Evolutionary conservation across 2,797 vertebrate genomes (phyloP).

Genomic region (Ciconia nigra): DNA sequence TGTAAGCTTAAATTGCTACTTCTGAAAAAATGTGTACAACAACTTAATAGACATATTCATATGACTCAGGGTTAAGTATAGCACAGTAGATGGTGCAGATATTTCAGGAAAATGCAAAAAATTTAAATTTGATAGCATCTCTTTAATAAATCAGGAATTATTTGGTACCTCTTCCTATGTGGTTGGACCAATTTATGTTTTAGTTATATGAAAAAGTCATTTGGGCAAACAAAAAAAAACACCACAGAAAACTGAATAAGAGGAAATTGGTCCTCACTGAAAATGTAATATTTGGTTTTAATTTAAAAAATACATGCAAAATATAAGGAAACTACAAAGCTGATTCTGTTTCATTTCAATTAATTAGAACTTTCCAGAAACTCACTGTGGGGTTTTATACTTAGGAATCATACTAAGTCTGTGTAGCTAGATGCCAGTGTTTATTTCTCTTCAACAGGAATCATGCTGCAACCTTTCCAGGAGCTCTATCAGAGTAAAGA

Average conservation of each 20-base stretch:
- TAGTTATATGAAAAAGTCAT: background rate
- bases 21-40: background rate
- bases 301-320: background rate
- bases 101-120: background rate
- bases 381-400: background rate
- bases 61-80: background rate
- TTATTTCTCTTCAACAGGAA: background rate
- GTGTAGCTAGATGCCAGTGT: background rate
- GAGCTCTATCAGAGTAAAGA: background rate
- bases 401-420: background rate
- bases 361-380: background rate
- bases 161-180: background rate
- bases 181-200: background rate
- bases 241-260: background rate
- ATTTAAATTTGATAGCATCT: background rate
- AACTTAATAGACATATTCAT: accelerated
- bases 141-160: background rate
- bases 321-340: background rate
- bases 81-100: background rate
- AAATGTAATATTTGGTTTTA: background rate
- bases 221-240: background rate
- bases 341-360: background rate
- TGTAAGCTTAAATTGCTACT: background rate
- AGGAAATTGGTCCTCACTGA: background rate
- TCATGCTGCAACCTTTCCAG: background rate